These are phyloP conservation scores for Leptura quadrifasciata DNA, from an alignment of 2,888 invertebrate species.

Conservation along the genomic window DNA sequence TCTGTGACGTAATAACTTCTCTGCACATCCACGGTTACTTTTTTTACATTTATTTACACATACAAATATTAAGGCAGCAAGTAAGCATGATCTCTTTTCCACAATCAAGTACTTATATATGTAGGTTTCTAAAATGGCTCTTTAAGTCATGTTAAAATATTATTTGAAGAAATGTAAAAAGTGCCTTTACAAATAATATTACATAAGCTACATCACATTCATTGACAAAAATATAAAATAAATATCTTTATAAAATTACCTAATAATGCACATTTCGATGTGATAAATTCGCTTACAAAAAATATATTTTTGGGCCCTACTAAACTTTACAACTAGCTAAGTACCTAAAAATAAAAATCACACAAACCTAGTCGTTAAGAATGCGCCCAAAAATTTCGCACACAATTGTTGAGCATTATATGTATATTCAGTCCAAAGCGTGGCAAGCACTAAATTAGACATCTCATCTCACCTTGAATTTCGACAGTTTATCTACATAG, in stretches of 20 bases:
- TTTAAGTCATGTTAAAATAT: constrained; percentile 9
- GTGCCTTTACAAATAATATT: background rate
- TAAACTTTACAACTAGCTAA: constrained; percentile 32
- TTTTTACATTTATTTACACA: constrained; percentile 48
- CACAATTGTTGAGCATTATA: constrained; percentile 35
- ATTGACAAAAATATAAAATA: constrained; percentile 32
- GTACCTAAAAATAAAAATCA: constrained; percentile 38
- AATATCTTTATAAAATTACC: constrained; percentile 33
- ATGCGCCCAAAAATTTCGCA: constrained; percentile 5
- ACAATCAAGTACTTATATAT: constrained; percentile 1
- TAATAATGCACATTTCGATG: constrained; percentile 57
- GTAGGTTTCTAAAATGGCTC: constrained; percentile 10
- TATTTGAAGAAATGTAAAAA: constrained; percentile 3
- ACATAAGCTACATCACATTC: constrained; percentile 44
- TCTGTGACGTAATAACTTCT: constrained; percentile 30
- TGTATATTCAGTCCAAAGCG: constrained; percentile 34
- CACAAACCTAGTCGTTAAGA: constrained; percentile 30
- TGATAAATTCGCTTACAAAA: constrained; percentile 57
- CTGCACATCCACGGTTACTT: constrained; percentile 22
- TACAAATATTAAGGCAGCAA: constrained; percentile 56
- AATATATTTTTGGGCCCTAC: constrained; percentile 49
- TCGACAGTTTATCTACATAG: no score
- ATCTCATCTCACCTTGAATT: background rate
- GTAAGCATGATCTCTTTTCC: constrained; percentile 47
- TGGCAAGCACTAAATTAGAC: background rate